These are phyloP conservation scores for Camponotus vicinus DNA, from an alignment of 1,140 invertebrate genomes.

Conservation along the genomic window DNA sequence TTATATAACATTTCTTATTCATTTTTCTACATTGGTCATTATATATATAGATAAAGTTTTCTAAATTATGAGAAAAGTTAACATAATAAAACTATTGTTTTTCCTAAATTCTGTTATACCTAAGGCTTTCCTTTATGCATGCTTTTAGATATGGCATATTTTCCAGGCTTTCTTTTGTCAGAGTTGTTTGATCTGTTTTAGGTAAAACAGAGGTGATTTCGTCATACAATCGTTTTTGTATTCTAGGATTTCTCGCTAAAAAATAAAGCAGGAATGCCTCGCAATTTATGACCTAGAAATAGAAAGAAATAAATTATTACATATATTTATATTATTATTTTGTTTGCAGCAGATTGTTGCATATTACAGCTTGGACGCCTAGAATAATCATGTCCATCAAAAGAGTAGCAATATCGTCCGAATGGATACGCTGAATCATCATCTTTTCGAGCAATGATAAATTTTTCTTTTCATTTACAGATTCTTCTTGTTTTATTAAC, in stretches of 20 bases:
- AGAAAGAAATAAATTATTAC: neutral
- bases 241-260: slow-evolving; percentile 87
- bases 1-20: neutral
- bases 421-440: slow-evolving; percentile 85
- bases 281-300: slow-evolving; percentile 86
- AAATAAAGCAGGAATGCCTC: slow-evolving; percentile 88
- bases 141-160: slow-evolving; percentile 89
- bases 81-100: neutral
- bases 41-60: neutral
- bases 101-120: slow-evolving; percentile 79
- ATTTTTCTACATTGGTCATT: neutral
- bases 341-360: neutral
- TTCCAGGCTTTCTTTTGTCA: slow-evolving; percentile 83
- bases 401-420: slow-evolving; percentile 88
- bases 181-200: slow-evolving; percentile 56
- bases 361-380: slow-evolving; percentile 87
- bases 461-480: slow-evolving; percentile 41
- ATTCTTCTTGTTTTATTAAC: slow-evolving; percentile 18
- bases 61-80: neutral
- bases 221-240: slow-evolving; percentile 87
- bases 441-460: slow-evolving; percentile 85
- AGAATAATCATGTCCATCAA: slow-evolving; percentile 89
- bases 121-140: slow-evolving; percentile 89
- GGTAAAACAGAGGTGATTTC: slow-evolving; percentile 85
- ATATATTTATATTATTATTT: neutral